A percentile compares a stretch with the other conserved stretches of the same genome.
phyloP scores from a whole-genome alignment of 2,888 invertebrate species.

The Stenchaetothrips biformis region DNA sequence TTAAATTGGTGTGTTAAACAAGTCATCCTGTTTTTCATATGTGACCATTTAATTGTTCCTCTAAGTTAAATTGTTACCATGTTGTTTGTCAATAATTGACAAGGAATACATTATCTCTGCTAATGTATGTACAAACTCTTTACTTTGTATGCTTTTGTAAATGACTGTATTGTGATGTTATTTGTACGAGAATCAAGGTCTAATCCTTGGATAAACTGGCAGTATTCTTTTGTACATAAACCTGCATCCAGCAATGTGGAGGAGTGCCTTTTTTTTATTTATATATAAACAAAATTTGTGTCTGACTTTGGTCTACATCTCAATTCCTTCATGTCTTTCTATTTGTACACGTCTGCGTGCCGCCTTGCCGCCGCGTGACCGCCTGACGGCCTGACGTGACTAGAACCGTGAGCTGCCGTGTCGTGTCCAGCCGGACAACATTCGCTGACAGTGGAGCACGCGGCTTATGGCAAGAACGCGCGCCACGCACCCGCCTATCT shows the following conservation, averaged over 20 bases:
- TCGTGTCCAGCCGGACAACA: background rate
- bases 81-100: conserved; percentile 11
- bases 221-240: conserved; percentile 17
- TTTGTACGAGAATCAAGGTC: conserved; percentile 3
- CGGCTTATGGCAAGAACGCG: too few relatives aligned
- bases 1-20: conserved; percentile 8
- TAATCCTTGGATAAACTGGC: background rate
- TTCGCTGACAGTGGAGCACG: too few relatives aligned
- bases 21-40: conserved; percentile 17
- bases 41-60: conserved; percentile 23
- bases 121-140: conserved; percentile 12
- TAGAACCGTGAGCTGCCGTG: background rate
- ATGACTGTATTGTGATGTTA: conserved; percentile 8
- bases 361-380: background rate
- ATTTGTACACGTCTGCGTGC: too few relatives aligned
- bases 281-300: too few relatives aligned
- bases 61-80: conserved; percentile 22
- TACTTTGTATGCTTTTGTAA: conserved; percentile 18
- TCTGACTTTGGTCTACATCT: too few relatives aligned
- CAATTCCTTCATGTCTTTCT: too few relatives aligned
- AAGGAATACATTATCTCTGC: background rate
- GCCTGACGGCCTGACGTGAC: background rate
- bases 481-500: too few relatives aligned
- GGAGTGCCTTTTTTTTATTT: too few relatives aligned
- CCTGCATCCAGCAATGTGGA: background rate